Percentiles rank a stretch among this genome's conserved stretches.
Evolutionary conservation across 2,113 vertebrate species (phyloP).

Genomic region (Rissa tridactyla): DNA sequence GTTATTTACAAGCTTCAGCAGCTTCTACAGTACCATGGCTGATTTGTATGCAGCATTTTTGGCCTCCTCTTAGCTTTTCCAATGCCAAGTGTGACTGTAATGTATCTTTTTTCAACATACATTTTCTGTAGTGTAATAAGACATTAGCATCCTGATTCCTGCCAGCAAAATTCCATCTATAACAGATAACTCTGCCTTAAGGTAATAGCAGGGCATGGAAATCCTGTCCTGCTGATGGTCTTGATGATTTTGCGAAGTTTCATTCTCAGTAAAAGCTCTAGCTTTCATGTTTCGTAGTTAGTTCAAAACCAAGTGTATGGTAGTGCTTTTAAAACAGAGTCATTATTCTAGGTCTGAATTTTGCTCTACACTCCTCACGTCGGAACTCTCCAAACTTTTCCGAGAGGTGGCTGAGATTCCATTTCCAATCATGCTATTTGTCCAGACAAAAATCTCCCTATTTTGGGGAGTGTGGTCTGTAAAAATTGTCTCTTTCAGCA

Average conservation of each 20-base stretch:
- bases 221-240: neutral
- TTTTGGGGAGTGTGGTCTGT: neutral
- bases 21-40: neutral
- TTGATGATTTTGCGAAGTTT: neutral
- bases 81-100: neutral
- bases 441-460: neutral
- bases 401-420: neutral
- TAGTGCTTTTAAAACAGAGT: neutral
- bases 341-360: neutral
- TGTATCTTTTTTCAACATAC: neutral
- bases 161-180: neutral
- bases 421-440: neutral
- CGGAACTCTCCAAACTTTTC: neutral
- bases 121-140: neutral
- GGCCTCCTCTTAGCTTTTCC: neutral
- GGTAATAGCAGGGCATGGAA: neutral
- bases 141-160: neutral
- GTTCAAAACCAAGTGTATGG: neutral
- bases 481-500: neutral
- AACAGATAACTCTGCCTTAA: neutral
- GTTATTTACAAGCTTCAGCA: neutral
- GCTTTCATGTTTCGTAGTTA: neutral
- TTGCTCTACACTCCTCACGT: neutral
- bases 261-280: neutral
- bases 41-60: neutral